These are phyloP conservation scores for Caenorhabditis sp. DNA, from an alignment of 2,888 invertebrate species.

Conservation along the genomic window DNA sequence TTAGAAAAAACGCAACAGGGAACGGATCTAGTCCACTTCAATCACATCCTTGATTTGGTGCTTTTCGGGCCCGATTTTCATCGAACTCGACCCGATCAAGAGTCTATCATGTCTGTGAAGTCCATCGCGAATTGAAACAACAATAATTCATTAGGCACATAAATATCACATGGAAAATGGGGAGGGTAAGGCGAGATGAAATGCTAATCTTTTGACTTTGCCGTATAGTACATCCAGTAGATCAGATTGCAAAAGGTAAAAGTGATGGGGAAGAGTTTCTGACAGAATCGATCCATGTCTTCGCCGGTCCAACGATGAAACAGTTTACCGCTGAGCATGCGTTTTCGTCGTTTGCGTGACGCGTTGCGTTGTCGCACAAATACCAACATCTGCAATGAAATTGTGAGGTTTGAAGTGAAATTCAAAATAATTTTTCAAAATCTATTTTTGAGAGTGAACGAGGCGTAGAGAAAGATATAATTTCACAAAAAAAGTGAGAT, in stretches of 20 bases:
- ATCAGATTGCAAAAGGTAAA: conserved; percentile 66
- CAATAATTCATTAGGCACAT: conserved; percentile 15
- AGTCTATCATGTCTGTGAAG: too few relatives aligned
- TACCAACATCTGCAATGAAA: conserved; percentile 48
- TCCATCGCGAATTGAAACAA: too few relatives aligned
- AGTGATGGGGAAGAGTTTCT: conserved; percentile 67
- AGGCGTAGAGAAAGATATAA: too few relatives aligned
- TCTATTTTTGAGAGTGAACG: too few relatives aligned
- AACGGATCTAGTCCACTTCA: too few relatives aligned
- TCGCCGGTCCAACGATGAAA: conserved; percentile 68
- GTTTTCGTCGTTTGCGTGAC: conserved; percentile 52
- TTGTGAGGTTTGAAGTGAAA: background rate
- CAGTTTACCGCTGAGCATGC: conserved; percentile 57
- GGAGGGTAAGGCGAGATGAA: background rate
- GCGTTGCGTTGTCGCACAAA: conserved; percentile 46
- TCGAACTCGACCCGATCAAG: too few relatives aligned
- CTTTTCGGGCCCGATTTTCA: too few relatives aligned
- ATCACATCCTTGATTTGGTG: too few relatives aligned
- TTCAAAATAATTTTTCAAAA: background rate
- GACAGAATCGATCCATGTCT: conserved; percentile 68
- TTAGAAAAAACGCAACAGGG: too few relatives aligned
- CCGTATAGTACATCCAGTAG: conserved; percentile 68
- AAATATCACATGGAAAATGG: conserved; percentile 38
- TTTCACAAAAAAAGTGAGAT: too few relatives aligned
- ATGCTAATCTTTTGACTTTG: conserved; percentile 57